Conservation (phyloP, 2,113 vertebrate species). For the Chlorodrepanis virens region DNA sequence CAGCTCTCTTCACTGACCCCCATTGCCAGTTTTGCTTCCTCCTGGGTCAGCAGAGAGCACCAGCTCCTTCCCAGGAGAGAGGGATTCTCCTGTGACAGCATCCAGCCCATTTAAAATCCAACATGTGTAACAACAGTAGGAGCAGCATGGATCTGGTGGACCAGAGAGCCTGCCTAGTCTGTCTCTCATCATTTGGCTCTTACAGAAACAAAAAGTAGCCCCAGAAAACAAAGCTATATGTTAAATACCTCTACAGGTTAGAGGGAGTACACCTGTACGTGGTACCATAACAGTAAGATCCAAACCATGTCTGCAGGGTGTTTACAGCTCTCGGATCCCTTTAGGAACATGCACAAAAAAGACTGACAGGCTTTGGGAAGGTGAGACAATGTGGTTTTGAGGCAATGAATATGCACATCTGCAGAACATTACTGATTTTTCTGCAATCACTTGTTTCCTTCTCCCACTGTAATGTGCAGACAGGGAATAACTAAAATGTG, state of each 20-base stretch:
- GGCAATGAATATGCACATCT: neutral
- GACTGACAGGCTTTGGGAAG: neutral
- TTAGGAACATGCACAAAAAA: neutral
- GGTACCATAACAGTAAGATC: neutral
- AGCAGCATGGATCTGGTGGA: neutral
- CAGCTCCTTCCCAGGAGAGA: neutral
- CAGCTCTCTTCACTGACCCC: neutral
- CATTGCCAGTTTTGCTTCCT: neutral
- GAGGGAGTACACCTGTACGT: neutral
- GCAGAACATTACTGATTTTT: neutral
- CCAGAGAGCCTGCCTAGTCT: neutral
- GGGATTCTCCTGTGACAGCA: neutral
- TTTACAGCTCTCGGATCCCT: neutral
- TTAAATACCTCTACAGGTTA: neutral
- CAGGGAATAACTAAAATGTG: neutral
- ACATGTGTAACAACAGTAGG: neutral
- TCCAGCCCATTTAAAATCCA: neutral
- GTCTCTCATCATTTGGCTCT: neutral
- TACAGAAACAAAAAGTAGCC: neutral
- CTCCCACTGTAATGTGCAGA: neutral
- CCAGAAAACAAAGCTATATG: neutral
- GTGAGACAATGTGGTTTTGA: conserved; percentile 15
- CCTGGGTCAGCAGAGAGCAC: neutral
- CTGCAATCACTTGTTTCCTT: neutral
- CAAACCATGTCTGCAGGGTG: neutral